phyloP scores from a whole-genome alignment of 2,888 invertebrate species.

The Spialia ferax region DNA sequence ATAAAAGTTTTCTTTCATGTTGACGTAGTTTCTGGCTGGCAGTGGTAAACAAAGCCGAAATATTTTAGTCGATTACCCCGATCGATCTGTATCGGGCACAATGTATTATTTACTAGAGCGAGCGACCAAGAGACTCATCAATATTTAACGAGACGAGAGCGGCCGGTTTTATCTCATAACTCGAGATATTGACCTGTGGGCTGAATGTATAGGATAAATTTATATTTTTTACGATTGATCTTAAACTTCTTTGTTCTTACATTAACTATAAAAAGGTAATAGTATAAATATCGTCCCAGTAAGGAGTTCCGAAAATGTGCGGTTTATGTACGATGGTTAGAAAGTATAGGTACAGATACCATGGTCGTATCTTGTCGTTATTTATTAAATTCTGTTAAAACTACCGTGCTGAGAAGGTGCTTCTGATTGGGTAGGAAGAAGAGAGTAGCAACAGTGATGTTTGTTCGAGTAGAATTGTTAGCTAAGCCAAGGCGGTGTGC shows the following conservation, averaged over 20 bases:
- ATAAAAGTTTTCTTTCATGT: slow-evolving; percentile 17
- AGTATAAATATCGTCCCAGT: neutral
- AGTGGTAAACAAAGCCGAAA: slow-evolving; percentile 4
- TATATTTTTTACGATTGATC: slow-evolving; percentile 29
- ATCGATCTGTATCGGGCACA: slow-evolving; percentile 38
- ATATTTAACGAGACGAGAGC: slow-evolving; percentile 38
- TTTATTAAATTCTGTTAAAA: too few species aligned
- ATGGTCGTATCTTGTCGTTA: too few species aligned
- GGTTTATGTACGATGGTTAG: too few species aligned
- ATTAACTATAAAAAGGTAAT: neutral
- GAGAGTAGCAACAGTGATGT: too few species aligned
- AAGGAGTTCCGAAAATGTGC: too few species aligned
- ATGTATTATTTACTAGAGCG: slow-evolving; percentile 38
- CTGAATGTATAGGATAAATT: slow-evolving; percentile 23
- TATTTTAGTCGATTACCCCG: slow-evolving; percentile 35
- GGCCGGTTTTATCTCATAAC: slow-evolving; percentile 40
- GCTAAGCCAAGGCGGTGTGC: too few species aligned
- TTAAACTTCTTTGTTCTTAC: slow-evolving; percentile 15
- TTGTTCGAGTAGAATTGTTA: too few species aligned
- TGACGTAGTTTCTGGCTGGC: slow-evolving; percentile 1
- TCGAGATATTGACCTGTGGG: slow-evolving; percentile 38
- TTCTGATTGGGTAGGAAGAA: too few species aligned
- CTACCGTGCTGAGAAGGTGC: too few species aligned
- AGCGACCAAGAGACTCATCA: slow-evolving; percentile 32
- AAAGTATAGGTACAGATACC: too few species aligned